Base-by-base conservation (phyloP, 2,113 vertebrate genomes). In the Sclerurus mexicanus region DNA sequence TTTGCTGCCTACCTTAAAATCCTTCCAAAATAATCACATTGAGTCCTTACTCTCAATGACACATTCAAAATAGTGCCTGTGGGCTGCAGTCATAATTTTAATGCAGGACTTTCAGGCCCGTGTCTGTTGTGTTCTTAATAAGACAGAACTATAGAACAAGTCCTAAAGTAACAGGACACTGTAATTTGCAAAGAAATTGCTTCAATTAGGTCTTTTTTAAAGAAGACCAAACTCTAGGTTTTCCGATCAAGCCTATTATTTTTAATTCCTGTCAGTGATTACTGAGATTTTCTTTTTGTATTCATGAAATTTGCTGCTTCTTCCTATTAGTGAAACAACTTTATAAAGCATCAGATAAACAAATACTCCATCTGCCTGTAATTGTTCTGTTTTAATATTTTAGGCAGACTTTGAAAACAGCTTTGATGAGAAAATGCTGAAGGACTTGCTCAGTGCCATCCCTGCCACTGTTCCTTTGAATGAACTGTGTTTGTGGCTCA, bases 401-500 rank as follows among this genome's bases (percentile, higher is more conserved):
- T 94, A 99, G 99, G 98, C 98, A n/a, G 98, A 99, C 75, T 98
- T 99, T 95, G 98, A 98, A 92, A 96, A 60, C 47, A 94, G 78
- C 39, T 99, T 99, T 95, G 96, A 98, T 85, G 98, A 98, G 89
- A 90, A 95, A 46, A 98, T 95, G 78, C 97, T 99, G 69, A 98
- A 99, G 81, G 97, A 97, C 23, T 94, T 99, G 76, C 98, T 99
- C 49, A 94, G 91, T 82, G 98, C 98, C 53, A 98, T 99, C 93
- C 97, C 98, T 44, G 97, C 98, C 56, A 94, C 98, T 58, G 84
- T 98, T 79, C 97, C 98, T 25, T 97, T 98, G 71, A 97, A 97
- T 92, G 98, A 98, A 33, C 97, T 99, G 7, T 98, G 98, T 67
- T 97, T 96, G 5, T 99, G 99, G 99, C 97, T 99, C 76, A 98